Base-by-base conservation (phyloP, 37 sponge, comb jelly and placozoan genomes). In the Cliona cf. orientalis region DNA sequence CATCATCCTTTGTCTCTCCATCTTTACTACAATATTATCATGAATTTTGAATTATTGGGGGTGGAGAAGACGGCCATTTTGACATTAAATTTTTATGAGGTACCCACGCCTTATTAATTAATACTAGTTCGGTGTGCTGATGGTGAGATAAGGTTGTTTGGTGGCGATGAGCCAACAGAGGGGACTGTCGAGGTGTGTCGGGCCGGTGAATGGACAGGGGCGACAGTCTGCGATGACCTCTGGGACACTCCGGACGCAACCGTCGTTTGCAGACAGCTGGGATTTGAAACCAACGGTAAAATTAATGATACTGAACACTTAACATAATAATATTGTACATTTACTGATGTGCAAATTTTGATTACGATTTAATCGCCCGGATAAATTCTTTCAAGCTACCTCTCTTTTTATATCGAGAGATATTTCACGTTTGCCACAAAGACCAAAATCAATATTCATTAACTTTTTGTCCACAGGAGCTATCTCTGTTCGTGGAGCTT, bases 181-280 rank as follows among this genome's bases (percentile, higher is more conserved):
- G 82, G 82, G 0, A 38, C 72, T 14, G 82, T 81, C 1, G 82
- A 81, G 57, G 45, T 71, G 38, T 81, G 71, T 41, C 29, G 32
- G 1, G 22, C 14, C 3, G 42, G 42, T 28, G 22, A n/a, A 4
- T 81, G 25, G 25, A n/a, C n/a, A n/a, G n/a, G n/a, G n/a, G 36
- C 62, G 14, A 67, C 61, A 29, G 56, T 81, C 34, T 81, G 82
- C 23, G 44, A 62, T 41, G 43, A 61, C 42, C 5, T 32, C 2
- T 77, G 78, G 78, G 44, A 41, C 31, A 21, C 19, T 9, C 14
- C 0, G 0, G 78, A 77, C 3, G 78, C 78, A 42, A 58, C 0
- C 5, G 78, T 77, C 3, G 78, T 77, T 63, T 77, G 78, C 65
- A 61, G 42, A 28, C 71, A 81, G 46, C 41, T 71, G 32, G 36